Conservation (phyloP, 1,140 invertebrate genomes). For the Melitaea cinxia region DNA sequence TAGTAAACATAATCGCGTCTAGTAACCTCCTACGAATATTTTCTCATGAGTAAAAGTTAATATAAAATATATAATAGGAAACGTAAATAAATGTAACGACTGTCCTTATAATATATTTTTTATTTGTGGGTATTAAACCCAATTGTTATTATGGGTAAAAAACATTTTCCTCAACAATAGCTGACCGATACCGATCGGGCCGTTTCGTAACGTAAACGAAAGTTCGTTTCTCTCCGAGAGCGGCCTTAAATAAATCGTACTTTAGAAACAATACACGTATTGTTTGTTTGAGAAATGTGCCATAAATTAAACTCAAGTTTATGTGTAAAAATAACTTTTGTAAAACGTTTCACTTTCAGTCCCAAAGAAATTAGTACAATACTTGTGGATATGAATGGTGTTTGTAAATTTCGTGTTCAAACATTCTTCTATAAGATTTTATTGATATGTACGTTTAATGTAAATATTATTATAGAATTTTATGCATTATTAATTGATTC, state of each 20-base stretch:
- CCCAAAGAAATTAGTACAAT: background rate
- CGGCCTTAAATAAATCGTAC: constrained; percentile 65
- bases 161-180: constrained; percentile 45
- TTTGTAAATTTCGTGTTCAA: background rate
- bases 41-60: too few relatives aligned
- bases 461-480: too few relatives aligned
- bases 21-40: too few relatives aligned
- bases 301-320: constrained; percentile 60
- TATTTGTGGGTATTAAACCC: background rate
- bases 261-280: constrained; percentile 71
- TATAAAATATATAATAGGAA: background rate
- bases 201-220: constrained; percentile 64
- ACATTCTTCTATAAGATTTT: too few relatives aligned
- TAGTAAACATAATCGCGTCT: too few relatives aligned
- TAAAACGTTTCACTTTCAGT: constrained; percentile 26
- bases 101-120: background rate
- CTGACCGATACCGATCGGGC: constrained; percentile 62
- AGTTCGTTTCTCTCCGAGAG: constrained; percentile 66
- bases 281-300: constrained; percentile 66
- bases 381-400: background rate
- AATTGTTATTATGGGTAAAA: background rate
- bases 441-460: too few relatives aligned
- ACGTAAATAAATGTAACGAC: background rate
- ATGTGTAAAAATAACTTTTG: constrained; percentile 41
- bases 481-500: too few relatives aligned